Percentiles rank a stretch among this genome's conserved stretches.
Evolutionary conservation across 2,113 vertebrate genomes (phyloP).

Genomic region (Pelmatolapia mariae): DNA sequence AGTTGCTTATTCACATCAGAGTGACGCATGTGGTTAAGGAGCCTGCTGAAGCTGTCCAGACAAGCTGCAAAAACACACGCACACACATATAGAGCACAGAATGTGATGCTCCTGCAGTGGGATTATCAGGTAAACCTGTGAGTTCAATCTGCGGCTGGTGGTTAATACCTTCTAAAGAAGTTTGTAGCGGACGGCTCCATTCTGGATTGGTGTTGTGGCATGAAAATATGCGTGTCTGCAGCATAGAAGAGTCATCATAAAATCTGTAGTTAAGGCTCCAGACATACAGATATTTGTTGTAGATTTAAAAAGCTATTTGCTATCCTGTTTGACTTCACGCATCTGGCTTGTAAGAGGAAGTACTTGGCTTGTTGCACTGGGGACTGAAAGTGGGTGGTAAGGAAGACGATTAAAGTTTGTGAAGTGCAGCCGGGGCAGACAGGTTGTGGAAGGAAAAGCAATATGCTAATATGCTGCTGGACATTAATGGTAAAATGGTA

Average conservation of each 20-base stretch:
- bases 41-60: background rate
- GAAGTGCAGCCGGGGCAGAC: background rate
- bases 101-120: slow-evolving; percentile 24
- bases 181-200: background rate
- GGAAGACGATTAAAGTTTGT: background rate
- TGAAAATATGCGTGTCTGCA: background rate
- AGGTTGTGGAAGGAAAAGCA: background rate
- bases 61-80: background rate
- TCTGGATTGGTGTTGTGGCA: background rate
- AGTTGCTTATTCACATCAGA: slow-evolving; percentile 19
- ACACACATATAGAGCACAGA: background rate
- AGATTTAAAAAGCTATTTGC: background rate
- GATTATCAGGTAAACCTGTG: slow-evolving; percentile 53
- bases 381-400: background rate
- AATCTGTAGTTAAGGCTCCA: background rate
- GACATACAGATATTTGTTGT: background rate
- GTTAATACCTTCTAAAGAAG: slow-evolving; percentile 56
- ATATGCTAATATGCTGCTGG: slow-evolving; percentile 55
- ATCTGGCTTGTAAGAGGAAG: background rate
- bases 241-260: background rate
- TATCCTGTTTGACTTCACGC: background rate
- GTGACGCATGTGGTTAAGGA: slow-evolving; percentile 46
- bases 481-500: slow-evolving; percentile 61
- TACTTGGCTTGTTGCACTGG: background rate
- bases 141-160: slow-evolving; percentile 20